Percentiles rank a stretch among this genome's conserved stretches.
Conservation (phyloP, 2,888 invertebrate species). For the Cacoxenus indagator region DNA sequence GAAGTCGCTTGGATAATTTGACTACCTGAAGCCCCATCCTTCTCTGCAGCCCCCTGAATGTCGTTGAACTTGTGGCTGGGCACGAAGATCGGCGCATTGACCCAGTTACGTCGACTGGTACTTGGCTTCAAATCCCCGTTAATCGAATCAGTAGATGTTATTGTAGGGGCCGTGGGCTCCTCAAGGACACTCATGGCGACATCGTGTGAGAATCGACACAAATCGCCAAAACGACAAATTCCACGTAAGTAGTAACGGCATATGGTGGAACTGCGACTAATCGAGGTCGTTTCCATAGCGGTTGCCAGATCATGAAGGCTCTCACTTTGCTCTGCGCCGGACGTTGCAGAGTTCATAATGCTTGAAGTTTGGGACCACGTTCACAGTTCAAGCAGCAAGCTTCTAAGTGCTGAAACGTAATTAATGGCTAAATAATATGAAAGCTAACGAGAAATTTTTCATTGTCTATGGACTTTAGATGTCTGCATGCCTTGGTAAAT, state of each 20-base stretch:
- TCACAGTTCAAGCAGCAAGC: neutral
- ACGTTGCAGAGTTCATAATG: neutral
- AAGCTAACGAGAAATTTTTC: too few species aligned
- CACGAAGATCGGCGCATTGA: conserved; percentile 67
- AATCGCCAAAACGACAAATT: conserved; percentile 67
- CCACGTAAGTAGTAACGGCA: conserved; percentile 67
- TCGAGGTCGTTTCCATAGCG: conserved; percentile 6
- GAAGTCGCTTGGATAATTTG: conserved; percentile 44
- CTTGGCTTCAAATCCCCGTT: conserved; percentile 45
- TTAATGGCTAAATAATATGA: too few species aligned
- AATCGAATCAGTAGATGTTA: conserved; percentile 19
- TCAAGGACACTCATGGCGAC: conserved; percentile 38
- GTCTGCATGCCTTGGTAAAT: too few species aligned
- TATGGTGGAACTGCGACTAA: conserved; percentile 52
- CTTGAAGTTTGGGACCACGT: neutral
- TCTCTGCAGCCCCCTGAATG: conserved; percentile 23
- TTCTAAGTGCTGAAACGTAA: neutral
- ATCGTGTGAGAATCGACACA: conserved; percentile 68
- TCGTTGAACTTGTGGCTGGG: conserved; percentile 50
- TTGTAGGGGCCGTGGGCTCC: conserved; percentile 9
- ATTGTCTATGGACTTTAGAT: too few species aligned
- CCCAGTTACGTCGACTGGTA: conserved; percentile 64
- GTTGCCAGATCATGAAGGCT: too few species aligned
- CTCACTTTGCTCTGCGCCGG: neutral
- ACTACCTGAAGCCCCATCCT: conserved; percentile 31